Evolutionary conservation across 2,113 vertebrate genomes (phyloP).

Genomic region (Ciconia maguari): DNA sequence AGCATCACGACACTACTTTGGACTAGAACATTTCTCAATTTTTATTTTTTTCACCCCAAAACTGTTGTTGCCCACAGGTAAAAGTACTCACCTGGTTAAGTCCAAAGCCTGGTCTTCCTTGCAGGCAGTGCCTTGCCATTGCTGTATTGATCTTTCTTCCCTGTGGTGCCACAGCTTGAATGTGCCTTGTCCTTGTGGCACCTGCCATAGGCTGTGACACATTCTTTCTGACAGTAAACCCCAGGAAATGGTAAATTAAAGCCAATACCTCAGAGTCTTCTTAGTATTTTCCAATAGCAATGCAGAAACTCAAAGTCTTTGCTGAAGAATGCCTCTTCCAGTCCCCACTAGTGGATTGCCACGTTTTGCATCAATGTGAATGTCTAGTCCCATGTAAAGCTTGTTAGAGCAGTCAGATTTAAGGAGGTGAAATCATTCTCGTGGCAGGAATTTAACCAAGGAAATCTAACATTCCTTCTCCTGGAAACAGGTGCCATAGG

Average conservation of each 20-base stretch:
- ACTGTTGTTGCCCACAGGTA: neutral
- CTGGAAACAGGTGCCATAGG: neutral
- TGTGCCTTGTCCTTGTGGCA: neutral
- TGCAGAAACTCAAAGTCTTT: neutral
- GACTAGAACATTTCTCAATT: neutral
- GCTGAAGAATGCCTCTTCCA: neutral
- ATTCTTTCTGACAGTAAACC: neutral
- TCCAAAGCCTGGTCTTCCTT: neutral
- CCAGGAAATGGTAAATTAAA: neutral
- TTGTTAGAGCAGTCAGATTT: neutral
- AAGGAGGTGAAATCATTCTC: neutral
- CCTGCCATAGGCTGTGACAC: neutral
- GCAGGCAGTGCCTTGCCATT: neutral
- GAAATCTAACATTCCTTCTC: neutral
- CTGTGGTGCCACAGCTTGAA: neutral
- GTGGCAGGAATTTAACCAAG: neutral
- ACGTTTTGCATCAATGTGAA: neutral
- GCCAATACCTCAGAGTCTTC: neutral
- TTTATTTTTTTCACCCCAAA: neutral
- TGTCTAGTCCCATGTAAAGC: neutral
- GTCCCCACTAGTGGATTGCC: neutral
- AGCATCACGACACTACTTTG: neutral
- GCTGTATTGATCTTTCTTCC: neutral
- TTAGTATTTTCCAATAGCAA: neutral
- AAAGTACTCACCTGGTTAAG: neutral